Percentiles rank a stretch among this genome's conserved stretches.
Evolutionary conservation across 2,113 vertebrate species (phyloP).

Genomic region (Melanocharis versteri): DNA sequence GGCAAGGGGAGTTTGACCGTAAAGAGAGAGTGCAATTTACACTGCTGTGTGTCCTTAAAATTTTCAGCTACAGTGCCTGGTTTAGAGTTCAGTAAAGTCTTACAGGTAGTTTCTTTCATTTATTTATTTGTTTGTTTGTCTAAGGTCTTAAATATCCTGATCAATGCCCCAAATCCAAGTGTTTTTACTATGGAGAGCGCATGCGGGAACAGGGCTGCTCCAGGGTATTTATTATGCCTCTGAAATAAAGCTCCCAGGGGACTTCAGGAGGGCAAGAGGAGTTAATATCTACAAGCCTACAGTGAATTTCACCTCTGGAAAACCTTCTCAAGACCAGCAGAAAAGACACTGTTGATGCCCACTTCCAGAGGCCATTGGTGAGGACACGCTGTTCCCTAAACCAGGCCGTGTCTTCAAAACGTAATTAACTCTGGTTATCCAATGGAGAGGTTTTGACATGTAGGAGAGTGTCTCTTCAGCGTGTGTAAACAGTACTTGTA

Average conservation of each 20-base stretch:
- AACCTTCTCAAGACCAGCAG: not conserved
- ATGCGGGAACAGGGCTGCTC: not conserved
- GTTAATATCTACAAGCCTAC: not conserved
- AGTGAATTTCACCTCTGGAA: not conserved
- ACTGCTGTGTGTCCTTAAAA: not conserved
- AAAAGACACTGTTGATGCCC: not conserved
- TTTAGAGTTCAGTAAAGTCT: not conserved
- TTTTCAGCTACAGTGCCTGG: not conserved
- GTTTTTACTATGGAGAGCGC: not conserved
- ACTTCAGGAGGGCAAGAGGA: not conserved
- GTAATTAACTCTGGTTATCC: not conserved
- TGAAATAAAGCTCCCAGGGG: not conserved
- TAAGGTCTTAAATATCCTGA: not conserved
- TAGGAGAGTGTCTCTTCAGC: not conserved
- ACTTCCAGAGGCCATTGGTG: not conserved
- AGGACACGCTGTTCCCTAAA: not conserved
- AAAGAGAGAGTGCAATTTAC: not conserved
- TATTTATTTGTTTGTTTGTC: not conserved
- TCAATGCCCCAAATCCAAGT: not conserved
- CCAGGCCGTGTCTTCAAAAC: fast-evolving
- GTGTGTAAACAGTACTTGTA: not conserved
- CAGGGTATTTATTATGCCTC: not conserved
- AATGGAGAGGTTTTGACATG: not conserved
- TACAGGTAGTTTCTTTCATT: not conserved
- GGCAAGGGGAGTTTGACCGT: not conserved